These are phyloP conservation scores for Ennomos fuscantarius DNA, from an alignment of 2,888 invertebrate species.

Conservation along the genomic window DNA sequence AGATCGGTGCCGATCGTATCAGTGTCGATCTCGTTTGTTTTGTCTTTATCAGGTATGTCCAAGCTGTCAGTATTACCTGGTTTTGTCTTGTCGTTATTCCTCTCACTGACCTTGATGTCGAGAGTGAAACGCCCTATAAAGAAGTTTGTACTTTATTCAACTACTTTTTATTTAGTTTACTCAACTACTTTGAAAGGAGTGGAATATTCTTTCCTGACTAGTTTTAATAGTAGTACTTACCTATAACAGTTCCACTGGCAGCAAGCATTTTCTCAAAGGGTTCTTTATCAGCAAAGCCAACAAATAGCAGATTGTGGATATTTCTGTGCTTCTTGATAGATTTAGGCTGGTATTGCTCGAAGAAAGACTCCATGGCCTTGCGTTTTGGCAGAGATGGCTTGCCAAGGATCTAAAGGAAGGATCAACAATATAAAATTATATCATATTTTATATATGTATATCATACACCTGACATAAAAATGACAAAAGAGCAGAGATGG, in stretches of 20 bases:
- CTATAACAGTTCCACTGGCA: constrained; percentile 57
- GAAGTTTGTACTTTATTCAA: constrained; percentile 3
- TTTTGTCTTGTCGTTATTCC: constrained; percentile 18
- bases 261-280: constrained; percentile 57
- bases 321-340: constrained; percentile 69
- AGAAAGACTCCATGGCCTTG: constrained; percentile 62
- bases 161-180: too few relatives aligned
- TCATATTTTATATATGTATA: not conserved
- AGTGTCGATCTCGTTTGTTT: constrained; percentile 13
- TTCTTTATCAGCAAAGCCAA: constrained; percentile 60
- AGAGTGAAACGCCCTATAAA: constrained; percentile 54
- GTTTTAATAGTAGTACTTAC: constrained; percentile 45
- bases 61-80: constrained; percentile 32
- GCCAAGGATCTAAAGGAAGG: constrained; percentile 53
- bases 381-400: constrained; percentile 63
- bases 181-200: too few relatives aligned
- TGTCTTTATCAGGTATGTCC: constrained; percentile 21
- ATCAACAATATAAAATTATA: not conserved
- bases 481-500: too few relatives aligned
- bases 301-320: constrained; percentile 64
- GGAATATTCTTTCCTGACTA: too few relatives aligned
- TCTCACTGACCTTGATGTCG: constrained; percentile 50
- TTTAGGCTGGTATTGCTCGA: constrained; percentile 59
- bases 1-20: constrained; percentile 40
- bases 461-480: too few relatives aligned